A percentile compares a stretch with the other conserved stretches of the same genome.
Evolutionary conservation across 2,113 vertebrate species (phyloP).

Genomic region (human): DNA sequence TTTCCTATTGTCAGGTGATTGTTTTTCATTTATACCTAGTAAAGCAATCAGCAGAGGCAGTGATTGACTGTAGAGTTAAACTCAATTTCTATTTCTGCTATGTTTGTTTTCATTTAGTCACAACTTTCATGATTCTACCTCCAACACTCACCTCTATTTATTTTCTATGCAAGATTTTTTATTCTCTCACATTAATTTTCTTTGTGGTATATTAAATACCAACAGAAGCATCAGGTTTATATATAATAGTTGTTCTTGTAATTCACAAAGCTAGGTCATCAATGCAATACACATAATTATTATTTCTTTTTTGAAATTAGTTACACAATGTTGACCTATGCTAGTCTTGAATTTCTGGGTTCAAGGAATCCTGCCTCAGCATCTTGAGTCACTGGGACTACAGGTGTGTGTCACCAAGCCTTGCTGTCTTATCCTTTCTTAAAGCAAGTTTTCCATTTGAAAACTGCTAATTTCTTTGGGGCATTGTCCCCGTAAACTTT

Average conservation of each 20-base stretch:
- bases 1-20: neutral
- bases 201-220: neutral
- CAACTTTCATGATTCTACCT: neutral
- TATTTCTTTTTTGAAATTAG: no score
- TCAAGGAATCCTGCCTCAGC: no score
- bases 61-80: neutral
- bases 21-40: neutral
- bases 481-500: no score
- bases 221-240: neutral
- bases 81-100: neutral
- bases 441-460: no score
- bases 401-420: no score
- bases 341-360: no score
- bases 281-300: neutral
- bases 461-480: no score
- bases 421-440: no score
- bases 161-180: neutral
- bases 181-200: neutral
- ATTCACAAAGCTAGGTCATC: neutral
- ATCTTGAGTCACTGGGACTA: no score
- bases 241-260: neutral
- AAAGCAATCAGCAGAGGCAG: neutral
- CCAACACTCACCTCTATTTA: neutral
- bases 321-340: no score
- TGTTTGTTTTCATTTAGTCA: neutral